Conservation (phyloP, 2,888 invertebrate species). For the Argyresthia albistria region DNA sequence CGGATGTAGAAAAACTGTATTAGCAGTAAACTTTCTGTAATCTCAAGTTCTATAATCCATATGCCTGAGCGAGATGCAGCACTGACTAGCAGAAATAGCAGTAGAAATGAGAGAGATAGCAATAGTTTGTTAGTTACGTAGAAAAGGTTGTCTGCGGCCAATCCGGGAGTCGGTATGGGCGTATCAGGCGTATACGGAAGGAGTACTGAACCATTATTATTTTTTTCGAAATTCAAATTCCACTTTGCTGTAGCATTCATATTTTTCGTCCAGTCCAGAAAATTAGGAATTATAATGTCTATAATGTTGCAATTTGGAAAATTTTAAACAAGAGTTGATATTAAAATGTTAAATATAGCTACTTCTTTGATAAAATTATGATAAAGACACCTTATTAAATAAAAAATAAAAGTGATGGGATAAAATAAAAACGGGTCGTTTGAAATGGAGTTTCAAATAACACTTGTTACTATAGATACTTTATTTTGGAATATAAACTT, state of each 20-base stretch:
- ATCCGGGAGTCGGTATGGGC: conserved; percentile 50
- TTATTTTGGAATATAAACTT: no score
- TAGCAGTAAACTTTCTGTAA: conserved; percentile 52
- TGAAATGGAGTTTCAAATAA: no score
- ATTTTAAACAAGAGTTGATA: no score
- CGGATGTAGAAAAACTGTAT: conserved; percentile 55
- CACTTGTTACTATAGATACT: no score
- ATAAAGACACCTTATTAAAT: no score
- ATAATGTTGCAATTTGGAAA: no score
- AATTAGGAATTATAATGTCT: background rate
- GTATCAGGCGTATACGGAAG: conserved; percentile 22
- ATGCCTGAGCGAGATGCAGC: conserved; percentile 32
- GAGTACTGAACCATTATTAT: background rate
- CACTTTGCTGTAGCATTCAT: background rate
- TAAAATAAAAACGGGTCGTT: no score
- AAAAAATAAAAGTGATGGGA: no score
- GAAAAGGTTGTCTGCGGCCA: conserved; percentile 50
- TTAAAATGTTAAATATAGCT: no score
- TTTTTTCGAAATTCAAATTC: conserved; percentile 10
- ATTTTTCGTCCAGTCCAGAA: background rate
- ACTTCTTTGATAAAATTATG: no score
- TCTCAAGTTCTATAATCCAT: conserved; percentile 49
- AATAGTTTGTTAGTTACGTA: conserved; percentile 25
- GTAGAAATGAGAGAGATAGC: conserved; percentile 33
- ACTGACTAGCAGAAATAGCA: conserved; percentile 9